Evolutionary conservation across 2,113 vertebrate genomes (phyloP).

Genomic region (Leuciscus idus): DNA sequence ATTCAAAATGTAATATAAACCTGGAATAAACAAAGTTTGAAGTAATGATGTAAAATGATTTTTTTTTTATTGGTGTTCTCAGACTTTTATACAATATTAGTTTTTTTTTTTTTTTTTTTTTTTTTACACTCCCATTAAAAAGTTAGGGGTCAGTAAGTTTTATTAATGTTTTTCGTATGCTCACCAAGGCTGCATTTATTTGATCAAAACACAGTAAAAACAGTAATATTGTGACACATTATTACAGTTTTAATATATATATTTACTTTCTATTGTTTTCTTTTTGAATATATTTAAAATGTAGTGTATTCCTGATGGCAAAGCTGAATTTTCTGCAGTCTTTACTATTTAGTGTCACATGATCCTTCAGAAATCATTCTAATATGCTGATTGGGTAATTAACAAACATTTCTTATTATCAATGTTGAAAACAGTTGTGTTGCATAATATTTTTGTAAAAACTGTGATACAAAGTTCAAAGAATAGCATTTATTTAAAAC

Average conservation of each 20-base stretch:
- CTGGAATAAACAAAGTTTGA: not conserved
- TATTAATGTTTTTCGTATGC: not conserved
- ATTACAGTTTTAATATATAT: not conserved
- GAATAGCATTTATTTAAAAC: too few relatives aligned
- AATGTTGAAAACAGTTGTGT: not conserved
- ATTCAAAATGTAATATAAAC: not conserved
- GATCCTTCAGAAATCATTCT: not conserved
- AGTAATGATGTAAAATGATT: not conserved
- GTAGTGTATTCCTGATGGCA: not conserved
- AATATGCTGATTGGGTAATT: not conserved
- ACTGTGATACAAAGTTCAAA: too few relatives aligned
- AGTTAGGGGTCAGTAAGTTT: not conserved
- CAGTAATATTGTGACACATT: not conserved
- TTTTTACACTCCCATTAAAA: not conserved
- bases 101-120: too few relatives aligned
- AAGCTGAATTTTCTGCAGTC: not conserved
- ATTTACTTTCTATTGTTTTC: not conserved
- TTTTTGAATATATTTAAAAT: not conserved
- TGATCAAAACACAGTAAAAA: not conserved
- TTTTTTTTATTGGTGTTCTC: not conserved
- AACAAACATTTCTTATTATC: not conserved
- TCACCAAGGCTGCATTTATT: not conserved
- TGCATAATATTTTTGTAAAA: too few relatives aligned
- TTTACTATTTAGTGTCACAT: not conserved
- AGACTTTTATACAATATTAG: not conserved